These are phyloP conservation scores for Mus spretus DNA, from an alignment of 2,797 vertebrate species.

Conservation along the genomic window DNA sequence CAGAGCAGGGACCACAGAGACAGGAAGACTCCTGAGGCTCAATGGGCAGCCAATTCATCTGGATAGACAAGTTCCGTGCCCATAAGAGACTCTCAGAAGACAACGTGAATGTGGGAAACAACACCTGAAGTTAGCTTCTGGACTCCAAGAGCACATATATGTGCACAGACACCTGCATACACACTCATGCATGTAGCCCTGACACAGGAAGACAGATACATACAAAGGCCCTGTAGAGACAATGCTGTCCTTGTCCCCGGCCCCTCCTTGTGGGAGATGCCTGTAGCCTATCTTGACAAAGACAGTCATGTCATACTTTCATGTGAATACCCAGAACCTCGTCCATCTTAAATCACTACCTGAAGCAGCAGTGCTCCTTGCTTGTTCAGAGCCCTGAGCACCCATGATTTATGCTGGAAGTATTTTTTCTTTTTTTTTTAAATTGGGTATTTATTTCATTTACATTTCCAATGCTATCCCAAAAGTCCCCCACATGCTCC, in stretches of 20 bases:
- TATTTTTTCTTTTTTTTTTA: background rate
- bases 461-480: too few species aligned
- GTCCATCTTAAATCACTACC: conserved; percentile 51
- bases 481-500: too few species aligned
- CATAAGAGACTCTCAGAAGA: background rate
- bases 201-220: background rate
- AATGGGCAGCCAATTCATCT: background rate
- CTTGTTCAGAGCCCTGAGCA: conserved; percentile 17
- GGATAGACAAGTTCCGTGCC: background rate
- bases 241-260: background rate
- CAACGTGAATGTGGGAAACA: background rate
- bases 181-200: background rate
- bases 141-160: background rate
- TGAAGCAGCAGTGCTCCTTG: conserved; percentile 69
- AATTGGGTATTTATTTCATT: too few species aligned
- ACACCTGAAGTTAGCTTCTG: background rate
- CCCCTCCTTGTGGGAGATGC: background rate
- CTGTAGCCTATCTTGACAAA: background rate
- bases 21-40: background rate
- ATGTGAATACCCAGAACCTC: background rate
- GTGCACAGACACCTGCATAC: background rate
- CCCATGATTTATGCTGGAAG: background rate
- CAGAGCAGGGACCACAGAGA: background rate
- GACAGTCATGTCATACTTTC: background rate
- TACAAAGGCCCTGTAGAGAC: background rate